Evolutionary conservation across 1,140 invertebrate genomes (phyloP).

Genomic region (Drosophila guanche): DNA sequence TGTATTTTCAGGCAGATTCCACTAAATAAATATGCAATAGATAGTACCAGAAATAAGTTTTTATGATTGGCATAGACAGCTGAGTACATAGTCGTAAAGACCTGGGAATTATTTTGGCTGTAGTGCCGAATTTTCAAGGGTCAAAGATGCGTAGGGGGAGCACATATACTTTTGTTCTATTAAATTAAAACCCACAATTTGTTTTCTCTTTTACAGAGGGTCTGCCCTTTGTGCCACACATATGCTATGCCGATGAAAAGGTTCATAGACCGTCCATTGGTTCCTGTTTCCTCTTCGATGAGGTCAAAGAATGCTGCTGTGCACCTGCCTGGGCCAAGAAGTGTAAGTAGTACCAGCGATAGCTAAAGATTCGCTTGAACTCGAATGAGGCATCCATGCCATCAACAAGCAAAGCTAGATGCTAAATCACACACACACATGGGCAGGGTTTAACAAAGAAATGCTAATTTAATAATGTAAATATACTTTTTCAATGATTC

Average conservation of each 20-base stretch:
- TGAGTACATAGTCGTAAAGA: slow-evolving; percentile 21
- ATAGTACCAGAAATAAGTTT: slow-evolving; percentile 8
- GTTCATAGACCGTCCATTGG: slow-evolving; percentile 85
- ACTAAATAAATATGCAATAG: background rate
- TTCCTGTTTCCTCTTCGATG: slow-evolving; percentile 86
- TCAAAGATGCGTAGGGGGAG: too few species aligned
- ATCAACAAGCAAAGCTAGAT: slow-evolving; percentile 7
- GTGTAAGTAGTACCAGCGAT: slow-evolving; percentile 85
- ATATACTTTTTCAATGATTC: slow-evolving; percentile 40
- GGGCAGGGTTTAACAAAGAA: slow-evolving; percentile 65
- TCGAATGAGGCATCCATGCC: slow-evolving; percentile 5
- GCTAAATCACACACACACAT: slow-evolving; percentile 44
- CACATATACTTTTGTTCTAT: background rate
- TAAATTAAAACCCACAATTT: background rate
- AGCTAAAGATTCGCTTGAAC: background rate
- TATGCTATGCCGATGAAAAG: slow-evolving; percentile 86
- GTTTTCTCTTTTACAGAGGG: slow-evolving; percentile 84
- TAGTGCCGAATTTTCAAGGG: slow-evolving; percentile 15
- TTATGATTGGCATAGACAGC: slow-evolving; percentile 56
- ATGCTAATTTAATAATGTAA: slow-evolving; percentile 75
- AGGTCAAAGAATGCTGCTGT: slow-evolving; percentile 87
- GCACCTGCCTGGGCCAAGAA: slow-evolving; percentile 85
- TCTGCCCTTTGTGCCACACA: slow-evolving; percentile 87
- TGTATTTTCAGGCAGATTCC: background rate
- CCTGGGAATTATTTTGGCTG: slow-evolving; percentile 14